Evolutionary conservation across 2,113 vertebrate genomes (phyloP).

Genomic region (Orcinus orca): DNA sequence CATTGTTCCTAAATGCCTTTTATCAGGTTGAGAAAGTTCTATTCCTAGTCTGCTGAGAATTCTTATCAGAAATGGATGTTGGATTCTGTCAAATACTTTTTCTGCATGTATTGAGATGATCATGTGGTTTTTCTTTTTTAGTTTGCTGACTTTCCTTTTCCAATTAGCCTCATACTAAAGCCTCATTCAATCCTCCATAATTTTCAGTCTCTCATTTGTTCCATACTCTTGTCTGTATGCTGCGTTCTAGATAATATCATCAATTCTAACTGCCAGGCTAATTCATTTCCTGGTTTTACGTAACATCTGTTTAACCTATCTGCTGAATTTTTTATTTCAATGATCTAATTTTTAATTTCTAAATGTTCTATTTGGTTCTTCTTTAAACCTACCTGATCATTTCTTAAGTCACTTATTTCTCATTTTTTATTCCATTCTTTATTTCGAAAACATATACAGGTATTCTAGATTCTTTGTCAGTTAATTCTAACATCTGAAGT

Average conservation of each 20-base stretch:
- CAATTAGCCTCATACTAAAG: background rate
- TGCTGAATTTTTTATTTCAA: background rate
- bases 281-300: background rate
- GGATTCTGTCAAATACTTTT: background rate
- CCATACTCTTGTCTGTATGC: background rate
- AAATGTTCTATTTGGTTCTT: background rate
- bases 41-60: background rate
- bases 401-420: background rate
- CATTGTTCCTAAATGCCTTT: background rate
- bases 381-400: background rate
- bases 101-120: background rate
- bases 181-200: background rate
- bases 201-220: background rate
- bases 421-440: conserved; percentile 2
- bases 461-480: background rate
- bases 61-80: background rate
- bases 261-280: background rate
- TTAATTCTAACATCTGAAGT: background rate
- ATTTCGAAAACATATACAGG: background rate
- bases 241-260: background rate
- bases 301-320: background rate
- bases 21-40: background rate
- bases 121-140: background rate
- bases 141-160: background rate
- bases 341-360: conserved; percentile 25